Percentiles rank a stretch among this genome's conserved stretches.
These are phyloP conservation scores for Callimorpha dominula DNA, from an alignment of 2,888 invertebrate species.

Conservation along the genomic window DNA sequence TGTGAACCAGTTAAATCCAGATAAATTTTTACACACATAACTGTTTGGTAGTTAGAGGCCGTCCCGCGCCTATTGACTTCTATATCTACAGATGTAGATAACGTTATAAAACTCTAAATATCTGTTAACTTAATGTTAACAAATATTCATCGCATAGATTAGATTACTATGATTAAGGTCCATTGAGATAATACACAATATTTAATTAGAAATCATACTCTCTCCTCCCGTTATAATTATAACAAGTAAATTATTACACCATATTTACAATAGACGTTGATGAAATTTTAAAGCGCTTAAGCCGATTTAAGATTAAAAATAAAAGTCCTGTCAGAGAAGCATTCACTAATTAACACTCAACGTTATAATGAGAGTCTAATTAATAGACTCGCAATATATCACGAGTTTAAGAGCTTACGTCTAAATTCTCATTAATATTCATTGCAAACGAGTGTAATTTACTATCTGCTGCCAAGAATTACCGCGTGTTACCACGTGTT, in stretches of 20 bases:
- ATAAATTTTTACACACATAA: no score
- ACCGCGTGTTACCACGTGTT: background rate
- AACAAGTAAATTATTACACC: background rate
- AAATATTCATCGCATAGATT: no score
- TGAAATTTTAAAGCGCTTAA: background rate
- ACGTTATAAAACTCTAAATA: no score
- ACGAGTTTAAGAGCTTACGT: slow-evolving; percentile 32
- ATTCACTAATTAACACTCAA: slow-evolving; percentile 5
- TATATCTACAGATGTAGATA: background rate
- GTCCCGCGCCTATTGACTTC: no score
- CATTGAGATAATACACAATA: background rate
- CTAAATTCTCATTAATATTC: slow-evolving; percentile 46
- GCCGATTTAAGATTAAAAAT: background rate
- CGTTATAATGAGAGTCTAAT: slow-evolving; percentile 20
- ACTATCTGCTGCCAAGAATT: slow-evolving; percentile 33
- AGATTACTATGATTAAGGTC: no score
- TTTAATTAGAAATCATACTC: background rate
- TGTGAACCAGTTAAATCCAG: no score
- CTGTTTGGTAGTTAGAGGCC: no score
- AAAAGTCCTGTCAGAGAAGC: background rate
- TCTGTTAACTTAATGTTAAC: no score
- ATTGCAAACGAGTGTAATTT: slow-evolving; percentile 45
- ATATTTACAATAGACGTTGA: background rate
- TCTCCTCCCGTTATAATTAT: background rate
- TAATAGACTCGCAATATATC: slow-evolving; percentile 32